These are phyloP conservation scores for Byasa hedistus DNA, from an alignment of 2,888 invertebrate species.

Conservation along the genomic window DNA sequence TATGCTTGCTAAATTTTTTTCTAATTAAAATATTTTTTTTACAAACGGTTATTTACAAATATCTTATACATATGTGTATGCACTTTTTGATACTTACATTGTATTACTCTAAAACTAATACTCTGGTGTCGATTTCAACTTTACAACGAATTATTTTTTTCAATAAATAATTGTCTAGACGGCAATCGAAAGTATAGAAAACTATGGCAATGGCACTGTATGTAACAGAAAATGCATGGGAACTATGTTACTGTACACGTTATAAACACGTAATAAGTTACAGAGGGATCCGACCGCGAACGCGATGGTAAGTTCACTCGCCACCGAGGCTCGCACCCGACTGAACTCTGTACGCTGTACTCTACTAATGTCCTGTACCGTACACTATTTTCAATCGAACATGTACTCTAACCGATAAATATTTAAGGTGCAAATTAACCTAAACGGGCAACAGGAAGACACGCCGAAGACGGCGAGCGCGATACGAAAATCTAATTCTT, in stretches of 20 bases:
- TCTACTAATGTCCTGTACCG: constrained; percentile 51
- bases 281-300: constrained; percentile 41
- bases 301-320: constrained; percentile 48
- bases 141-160: neutral
- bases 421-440: constrained; percentile 43
- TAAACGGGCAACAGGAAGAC: constrained; percentile 31
- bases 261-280: constrained; percentile 69
- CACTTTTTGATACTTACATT: neutral
- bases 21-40: neutral
- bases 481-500: constrained; percentile 74
- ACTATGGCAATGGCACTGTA: neutral
- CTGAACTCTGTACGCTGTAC: constrained; percentile 61
- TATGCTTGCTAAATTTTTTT: neutral
- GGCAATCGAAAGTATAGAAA: neutral
- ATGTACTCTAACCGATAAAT: constrained; percentile 41
- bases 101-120: neutral
- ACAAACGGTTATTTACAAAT: neutral
- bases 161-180: neutral
- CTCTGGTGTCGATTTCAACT: neutral
- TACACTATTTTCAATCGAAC: constrained; percentile 39
- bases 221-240: neutral
- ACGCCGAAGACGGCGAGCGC: constrained; percentile 45
- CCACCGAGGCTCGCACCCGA: constrained; percentile 65
- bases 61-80: neutral
- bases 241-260: constrained; percentile 9